Percentiles rank a stretch among this genome's conserved stretches.
phyloP scores from a whole-genome alignment of 2,797 vertebrate genomes.

The Sphenopsis melanotis region DNA sequence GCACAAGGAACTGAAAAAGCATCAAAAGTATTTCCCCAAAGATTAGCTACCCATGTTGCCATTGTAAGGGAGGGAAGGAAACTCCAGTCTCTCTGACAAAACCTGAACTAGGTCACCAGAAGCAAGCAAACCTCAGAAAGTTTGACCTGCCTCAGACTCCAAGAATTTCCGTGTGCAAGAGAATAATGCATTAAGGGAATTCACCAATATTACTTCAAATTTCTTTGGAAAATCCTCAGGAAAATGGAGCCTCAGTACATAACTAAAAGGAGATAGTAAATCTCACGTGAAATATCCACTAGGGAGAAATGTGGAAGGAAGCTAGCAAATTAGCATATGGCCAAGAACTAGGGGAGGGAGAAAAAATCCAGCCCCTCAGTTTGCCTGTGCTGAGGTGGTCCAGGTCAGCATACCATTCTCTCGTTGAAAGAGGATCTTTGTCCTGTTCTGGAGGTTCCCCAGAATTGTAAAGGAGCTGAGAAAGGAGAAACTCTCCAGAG shows the following conservation, averaged over 20 bases:
- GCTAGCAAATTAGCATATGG: background rate
- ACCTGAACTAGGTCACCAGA: background rate
- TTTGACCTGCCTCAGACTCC: background rate
- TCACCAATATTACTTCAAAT: background rate
- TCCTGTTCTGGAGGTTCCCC: background rate
- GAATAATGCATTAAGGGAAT: background rate
- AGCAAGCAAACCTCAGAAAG: background rate
- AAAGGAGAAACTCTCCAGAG: background rate
- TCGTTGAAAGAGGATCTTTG: background rate
- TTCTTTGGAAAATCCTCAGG: background rate
- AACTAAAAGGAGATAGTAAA: slow-evolving; percentile 1
- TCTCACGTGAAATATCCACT: background rate
- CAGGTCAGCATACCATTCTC: background rate
- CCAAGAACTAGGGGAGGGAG: background rate
- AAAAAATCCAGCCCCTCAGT: background rate
- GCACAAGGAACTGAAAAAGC: background rate
- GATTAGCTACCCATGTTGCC: background rate
- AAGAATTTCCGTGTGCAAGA: background rate
- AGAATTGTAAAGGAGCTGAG: background rate
- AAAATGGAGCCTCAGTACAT: background rate
- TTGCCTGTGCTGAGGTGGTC: background rate
- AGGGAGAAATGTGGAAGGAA: background rate
- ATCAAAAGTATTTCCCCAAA: background rate
- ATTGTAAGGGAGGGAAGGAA: background rate
- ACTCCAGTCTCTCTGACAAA: background rate